Percentiles rank a stretch among this genome's conserved stretches.
Conservation (phyloP, 2,797 vertebrate genomes). For the Cichlasoma orientale region DNA sequence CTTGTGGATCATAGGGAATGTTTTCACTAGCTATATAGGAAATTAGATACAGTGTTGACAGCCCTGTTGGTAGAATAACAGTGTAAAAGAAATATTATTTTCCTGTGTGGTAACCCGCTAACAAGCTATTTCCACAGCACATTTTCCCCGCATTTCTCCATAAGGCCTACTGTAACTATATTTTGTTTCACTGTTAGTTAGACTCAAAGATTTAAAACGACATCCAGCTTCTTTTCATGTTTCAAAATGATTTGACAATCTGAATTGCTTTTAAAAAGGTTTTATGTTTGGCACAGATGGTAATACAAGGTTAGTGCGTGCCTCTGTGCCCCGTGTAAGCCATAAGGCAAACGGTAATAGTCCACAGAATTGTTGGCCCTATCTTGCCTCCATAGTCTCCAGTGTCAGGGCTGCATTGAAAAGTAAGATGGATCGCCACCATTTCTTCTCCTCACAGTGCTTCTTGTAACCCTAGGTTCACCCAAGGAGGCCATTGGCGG, state of each 20-base stretch:
- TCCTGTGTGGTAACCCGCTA: conserved; percentile 58
- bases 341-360: conserved; percentile 86
- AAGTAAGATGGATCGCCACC: conserved; percentile 99
- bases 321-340: conserved; percentile 73
- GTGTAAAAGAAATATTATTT: conserved; percentile 59
- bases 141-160: neutral
- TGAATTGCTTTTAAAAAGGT: conserved; percentile 53
- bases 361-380: conserved; percentile 91
- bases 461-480: conserved; percentile 93
- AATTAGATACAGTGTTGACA: conserved; percentile 60
- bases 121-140: conserved; percentile 37
- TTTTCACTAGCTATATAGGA: conserved; percentile 43
- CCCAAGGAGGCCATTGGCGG: conserved; percentile 96
- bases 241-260: conserved; percentile 46
- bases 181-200: conserved; percentile 25
- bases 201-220: conserved; percentile 32
- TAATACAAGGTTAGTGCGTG: conserved; percentile 68
- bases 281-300: conserved; percentile 71
- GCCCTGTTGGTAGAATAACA: conserved; percentile 62
- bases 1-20: conserved; percentile 6
- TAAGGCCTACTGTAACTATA: conserved; percentile 24
- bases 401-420: conserved; percentile 98
- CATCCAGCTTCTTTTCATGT: conserved; percentile 43
- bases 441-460: conserved; percentile 92
- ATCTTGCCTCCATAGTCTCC: conserved; percentile 94